Base-by-base conservation (phyloP, 2,888 invertebrate genomes). In the Epirrhoe tristata region DNA sequence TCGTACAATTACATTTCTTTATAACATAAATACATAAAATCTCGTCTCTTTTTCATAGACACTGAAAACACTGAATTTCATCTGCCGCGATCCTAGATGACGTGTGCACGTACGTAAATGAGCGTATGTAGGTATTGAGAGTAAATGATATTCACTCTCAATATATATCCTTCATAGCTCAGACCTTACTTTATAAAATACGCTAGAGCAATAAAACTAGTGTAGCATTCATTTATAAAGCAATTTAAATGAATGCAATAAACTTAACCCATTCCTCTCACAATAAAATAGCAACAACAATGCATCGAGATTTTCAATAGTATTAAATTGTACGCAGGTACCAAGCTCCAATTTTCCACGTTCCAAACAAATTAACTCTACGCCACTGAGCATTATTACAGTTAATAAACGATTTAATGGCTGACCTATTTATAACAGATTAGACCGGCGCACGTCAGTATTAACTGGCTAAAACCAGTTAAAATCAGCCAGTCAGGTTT, bases 331-430 rank as follows among this genome's bases (percentile, higher is more conserved):
- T 76, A 75, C 73, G 73, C 76, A 75, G 77, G 77, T 78, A 68
- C 68, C 53, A 76, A 76, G 73, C 78, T 74, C 77, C 74, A 82
- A 83, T 81, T 84, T 83, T 78, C 81, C 78, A 76, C 77, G 79
- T 78, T 76, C 77, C 79, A 81, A 81, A 83, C 82, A 81, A 82
- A 84, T 84, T 83, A 82, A 83, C 81, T 75, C 74, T 80, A 75
- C 77, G 77, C 81, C 81, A 79, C 69, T 81, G 78, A 81, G 78
- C 83, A 84, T 82, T 83, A 83, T 81, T 82, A 82, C 82, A 81
- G 80, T 81, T 81, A 82, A 82, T 81, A 82, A 82, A 81, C 82
- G 78, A 80, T 82, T 83, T 80, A 79, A 84, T 81, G 79, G 79
- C 74, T 80, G 82, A 81, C 80, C 82, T 81, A 82, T 78, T 81